phyloP scores from a whole-genome alignment of 2,113 vertebrate species.

The Pao palembangensis region DNA sequence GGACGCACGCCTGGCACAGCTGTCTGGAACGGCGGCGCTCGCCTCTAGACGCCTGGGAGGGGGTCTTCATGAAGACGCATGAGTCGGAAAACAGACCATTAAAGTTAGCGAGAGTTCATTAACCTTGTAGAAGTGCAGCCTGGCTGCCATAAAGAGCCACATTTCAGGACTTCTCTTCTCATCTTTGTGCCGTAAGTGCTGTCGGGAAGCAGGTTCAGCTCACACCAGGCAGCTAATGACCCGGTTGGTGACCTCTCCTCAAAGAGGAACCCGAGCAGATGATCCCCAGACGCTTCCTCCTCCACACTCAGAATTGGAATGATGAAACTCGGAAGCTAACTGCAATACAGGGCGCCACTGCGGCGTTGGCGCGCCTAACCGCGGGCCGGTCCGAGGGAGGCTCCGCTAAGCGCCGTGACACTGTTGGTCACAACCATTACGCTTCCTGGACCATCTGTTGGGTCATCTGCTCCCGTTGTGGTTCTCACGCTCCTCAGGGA shows the following conservation, averaged over 20 bases:
- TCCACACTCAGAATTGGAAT: constrained; percentile 33
- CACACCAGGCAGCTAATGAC: constrained; percentile 50
- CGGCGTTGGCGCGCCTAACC: constrained; percentile 40
- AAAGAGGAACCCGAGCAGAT: constrained; percentile 15
- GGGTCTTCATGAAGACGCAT: constrained; percentile 70
- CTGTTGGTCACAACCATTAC: constrained; percentile 46
- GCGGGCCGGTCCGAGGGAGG: constrained; percentile 16
- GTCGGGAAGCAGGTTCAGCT: constrained; percentile 52
- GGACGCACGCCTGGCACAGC: constrained; percentile 45
- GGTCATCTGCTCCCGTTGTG: constrained; percentile 44
- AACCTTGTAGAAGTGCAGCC: constrained; percentile 64
- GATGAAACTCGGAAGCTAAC: constrained; percentile 55
- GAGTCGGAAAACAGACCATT: constrained; percentile 63
- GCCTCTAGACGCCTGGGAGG: constrained; percentile 59
- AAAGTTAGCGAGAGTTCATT: constrained; percentile 71
- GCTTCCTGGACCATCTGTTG: constrained; percentile 57
- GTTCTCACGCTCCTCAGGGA: too few species aligned
- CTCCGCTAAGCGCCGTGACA: background rate
- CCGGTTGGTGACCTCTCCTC: constrained; percentile 43
- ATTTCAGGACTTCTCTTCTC: constrained; percentile 53
- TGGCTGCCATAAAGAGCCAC: constrained; percentile 53
- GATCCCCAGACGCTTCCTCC: background rate
- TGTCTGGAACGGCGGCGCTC: constrained; percentile 62
- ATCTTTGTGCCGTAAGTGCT: constrained; percentile 60
- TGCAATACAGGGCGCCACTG: constrained; percentile 34